Evolutionary conservation across 2,113 vertebrate genomes (phyloP).

Genomic region (Oreochromis spilurus): DNA sequence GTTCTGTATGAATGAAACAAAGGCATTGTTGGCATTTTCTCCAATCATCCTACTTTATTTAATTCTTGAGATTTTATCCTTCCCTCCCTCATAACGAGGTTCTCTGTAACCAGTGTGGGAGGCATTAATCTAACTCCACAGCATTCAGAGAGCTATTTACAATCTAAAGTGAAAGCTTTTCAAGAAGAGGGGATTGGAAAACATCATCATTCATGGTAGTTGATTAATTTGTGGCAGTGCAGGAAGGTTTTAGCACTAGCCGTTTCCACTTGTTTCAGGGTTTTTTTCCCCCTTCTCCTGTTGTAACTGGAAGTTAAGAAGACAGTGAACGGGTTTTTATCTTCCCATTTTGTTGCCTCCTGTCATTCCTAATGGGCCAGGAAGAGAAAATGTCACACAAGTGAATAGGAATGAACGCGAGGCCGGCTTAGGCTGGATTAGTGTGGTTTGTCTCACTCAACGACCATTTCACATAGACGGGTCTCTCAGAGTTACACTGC

Average conservation of each 20-base stretch:
- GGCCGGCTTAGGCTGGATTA: slow-evolving; percentile 46
- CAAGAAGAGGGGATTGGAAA: slow-evolving; percentile 12
- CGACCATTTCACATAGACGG: slow-evolving; percentile 28
- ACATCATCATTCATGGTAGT: slow-evolving; percentile 22
- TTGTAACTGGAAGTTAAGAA: not conserved
- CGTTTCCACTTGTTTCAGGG: slow-evolving; percentile 14
- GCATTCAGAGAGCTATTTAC: slow-evolving; percentile 56
- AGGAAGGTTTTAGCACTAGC: slow-evolving; percentile 7
- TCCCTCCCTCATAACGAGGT: not conserved
- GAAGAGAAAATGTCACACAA: slow-evolving; percentile 53
- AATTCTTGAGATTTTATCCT: slow-evolving; percentile 23
- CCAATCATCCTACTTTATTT: slow-evolving; percentile 39
- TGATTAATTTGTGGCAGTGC: slow-evolving; percentile 42
- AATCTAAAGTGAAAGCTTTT: slow-evolving; percentile 44
- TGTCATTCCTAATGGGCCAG: slow-evolving; percentile 39
- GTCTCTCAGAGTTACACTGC: slow-evolving; percentile 25
- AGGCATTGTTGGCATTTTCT: slow-evolving; percentile 29
- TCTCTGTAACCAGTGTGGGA: slow-evolving; percentile 4
- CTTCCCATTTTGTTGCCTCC: slow-evolving; percentile 22
- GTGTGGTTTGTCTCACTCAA: slow-evolving; percentile 48
- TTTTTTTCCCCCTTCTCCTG: not conserved
- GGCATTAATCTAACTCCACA: slow-evolving; percentile 43
- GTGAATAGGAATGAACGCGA: slow-evolving; percentile 36
- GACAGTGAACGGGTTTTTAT: slow-evolving; percentile 24
- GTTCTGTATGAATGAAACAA: slow-evolving; percentile 22